phyloP scores from a whole-genome alignment of 2,113 vertebrate species.

The Tragelaphus strepsiceros region DNA sequence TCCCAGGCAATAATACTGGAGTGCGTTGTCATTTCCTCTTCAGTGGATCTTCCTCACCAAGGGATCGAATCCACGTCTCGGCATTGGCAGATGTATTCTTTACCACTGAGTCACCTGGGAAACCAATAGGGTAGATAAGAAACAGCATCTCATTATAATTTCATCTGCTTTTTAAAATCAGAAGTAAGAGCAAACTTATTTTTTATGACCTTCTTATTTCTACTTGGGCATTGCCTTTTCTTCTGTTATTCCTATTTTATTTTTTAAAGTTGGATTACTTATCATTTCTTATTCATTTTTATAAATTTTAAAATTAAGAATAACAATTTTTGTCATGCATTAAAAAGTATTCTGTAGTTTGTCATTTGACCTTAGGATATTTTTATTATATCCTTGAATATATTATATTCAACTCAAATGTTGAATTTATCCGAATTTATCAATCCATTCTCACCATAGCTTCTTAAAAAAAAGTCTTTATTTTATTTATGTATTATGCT shows the following conservation, averaged over 20 bases:
- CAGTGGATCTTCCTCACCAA: not conserved
- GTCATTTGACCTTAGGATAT: not conserved
- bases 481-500: not conserved
- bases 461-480: not conserved
- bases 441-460: not conserved
- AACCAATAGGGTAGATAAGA: not conserved
- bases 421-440: not conserved
- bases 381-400: conserved; percentile 1
- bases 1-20: not conserved
- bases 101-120: not conserved
- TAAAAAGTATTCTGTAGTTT: not conserved
- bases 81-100: not conserved
- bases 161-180: not conserved
- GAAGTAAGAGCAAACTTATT: not conserved
- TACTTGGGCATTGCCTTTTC: not conserved
- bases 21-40: not conserved
- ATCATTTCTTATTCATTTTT: not conserved
- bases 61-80: fast-evolving
- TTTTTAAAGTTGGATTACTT: not conserved
- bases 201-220: not conserved
- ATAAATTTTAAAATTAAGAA: not conserved
- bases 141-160: not conserved
- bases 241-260: not conserved
- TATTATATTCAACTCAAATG: too few species aligned
- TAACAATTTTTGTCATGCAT: not conserved